Conservation (phyloP, 2,888 invertebrate species). For the Eubasilissa splendida region DNA sequence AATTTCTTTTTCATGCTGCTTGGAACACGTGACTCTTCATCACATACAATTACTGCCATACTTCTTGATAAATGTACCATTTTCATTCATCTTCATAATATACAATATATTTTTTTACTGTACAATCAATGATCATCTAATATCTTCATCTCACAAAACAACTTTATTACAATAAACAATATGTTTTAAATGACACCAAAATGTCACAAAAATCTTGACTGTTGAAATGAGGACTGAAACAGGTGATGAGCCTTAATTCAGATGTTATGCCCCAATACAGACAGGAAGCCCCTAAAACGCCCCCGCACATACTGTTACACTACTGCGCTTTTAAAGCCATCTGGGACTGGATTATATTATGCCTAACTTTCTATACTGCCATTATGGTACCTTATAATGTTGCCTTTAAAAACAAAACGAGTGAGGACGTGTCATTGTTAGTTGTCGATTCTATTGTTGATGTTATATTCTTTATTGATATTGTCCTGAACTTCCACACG, state of each 20-base stretch:
- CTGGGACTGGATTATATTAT: slow-evolving; percentile 99
- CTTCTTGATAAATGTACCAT: too few species aligned
- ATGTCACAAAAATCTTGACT: too few species aligned
- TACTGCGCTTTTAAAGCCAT: slow-evolving; percentile 99
- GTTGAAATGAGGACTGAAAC: slow-evolving; percentile 57
- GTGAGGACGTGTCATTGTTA: slow-evolving; percentile 94
- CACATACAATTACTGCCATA: too few species aligned
- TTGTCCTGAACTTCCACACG: slow-evolving; percentile 99
- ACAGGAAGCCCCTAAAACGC: slow-evolving; percentile 99
- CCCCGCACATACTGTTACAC: slow-evolving; percentile 99
- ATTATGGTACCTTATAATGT: slow-evolving; percentile 99
- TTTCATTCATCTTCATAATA: too few species aligned
- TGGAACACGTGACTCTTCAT: background rate
- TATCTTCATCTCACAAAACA: too few species aligned
- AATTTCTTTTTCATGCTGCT: slow-evolving; percentile 12
- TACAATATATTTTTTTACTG: too few species aligned
- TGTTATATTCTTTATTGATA: slow-evolving; percentile 99
- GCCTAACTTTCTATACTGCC: slow-evolving; percentile 99
- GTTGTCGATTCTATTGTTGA: slow-evolving; percentile 99
- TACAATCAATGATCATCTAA: too few species aligned
- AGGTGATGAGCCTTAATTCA: slow-evolving; percentile 98
- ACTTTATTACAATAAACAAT: too few species aligned
- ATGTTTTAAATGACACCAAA: background rate
- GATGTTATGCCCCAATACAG: slow-evolving; percentile 99
- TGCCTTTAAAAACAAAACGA: slow-evolving; percentile 99